phyloP scores from a whole-genome alignment of 2,797 vertebrate species.

The Knipowitschia caucasica region DNA sequence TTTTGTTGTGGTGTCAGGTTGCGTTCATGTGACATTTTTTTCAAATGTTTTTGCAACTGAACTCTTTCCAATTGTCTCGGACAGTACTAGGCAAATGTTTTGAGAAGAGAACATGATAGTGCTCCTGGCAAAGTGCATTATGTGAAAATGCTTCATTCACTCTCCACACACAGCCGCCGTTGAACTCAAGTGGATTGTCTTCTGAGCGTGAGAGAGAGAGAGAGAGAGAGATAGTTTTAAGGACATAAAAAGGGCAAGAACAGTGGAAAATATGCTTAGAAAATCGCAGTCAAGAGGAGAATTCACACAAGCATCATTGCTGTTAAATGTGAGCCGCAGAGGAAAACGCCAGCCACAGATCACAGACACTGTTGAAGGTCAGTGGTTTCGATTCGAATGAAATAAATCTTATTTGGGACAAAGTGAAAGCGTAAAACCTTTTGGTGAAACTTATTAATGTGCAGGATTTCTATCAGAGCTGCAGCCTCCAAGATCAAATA shows the following conservation, averaged over 20 bases:
- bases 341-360: slow-evolving; percentile 43
- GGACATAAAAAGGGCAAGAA: slow-evolving; percentile 12
- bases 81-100: slow-evolving; percentile 6
- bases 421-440: slow-evolving; percentile 57
- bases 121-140: slow-evolving; percentile 18
- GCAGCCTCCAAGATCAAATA: slow-evolving; percentile 20
- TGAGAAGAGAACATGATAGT: slow-evolving; percentile 22
- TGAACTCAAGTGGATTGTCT: slow-evolving; percentile 33
- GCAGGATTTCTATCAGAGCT: slow-evolving; percentile 47
- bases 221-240: slow-evolving; percentile 8
- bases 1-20: too few relatives aligned
- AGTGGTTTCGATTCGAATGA: slow-evolving; percentile 48
- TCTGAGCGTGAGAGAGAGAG: slow-evolving; percentile 6
- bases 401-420: slow-evolving; percentile 47
- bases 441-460: slow-evolving; percentile 58
- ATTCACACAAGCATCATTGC: slow-evolving; percentile 32
- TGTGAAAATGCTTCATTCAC: slow-evolving; percentile 19
- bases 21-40: too few relatives aligned
- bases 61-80: not conserved
- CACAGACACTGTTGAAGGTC: slow-evolving; percentile 59
- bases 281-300: slow-evolving; percentile 34
- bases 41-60: too few relatives aligned
- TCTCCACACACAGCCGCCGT: slow-evolving; percentile 29
- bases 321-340: slow-evolving; percentile 33
- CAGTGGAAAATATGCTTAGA: slow-evolving; percentile 41